Percentiles rank a stretch among this genome's conserved stretches.
These are phyloP conservation scores for Poecilia latipinna DNA, from an alignment of 2,113 vertebrate genomes.

Conservation along the genomic window DNA sequence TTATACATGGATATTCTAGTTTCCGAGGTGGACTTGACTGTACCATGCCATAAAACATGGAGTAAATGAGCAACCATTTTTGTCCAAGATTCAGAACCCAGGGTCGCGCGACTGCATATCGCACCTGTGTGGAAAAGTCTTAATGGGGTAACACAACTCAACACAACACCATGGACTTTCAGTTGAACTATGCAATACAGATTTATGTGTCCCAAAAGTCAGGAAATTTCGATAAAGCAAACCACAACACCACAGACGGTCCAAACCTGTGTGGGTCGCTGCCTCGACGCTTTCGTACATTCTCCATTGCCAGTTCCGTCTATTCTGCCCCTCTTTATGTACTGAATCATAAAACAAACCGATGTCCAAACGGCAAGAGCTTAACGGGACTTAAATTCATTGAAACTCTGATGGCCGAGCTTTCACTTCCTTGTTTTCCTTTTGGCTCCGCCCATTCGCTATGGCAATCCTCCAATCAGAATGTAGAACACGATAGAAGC, in stretches of 20 bases:
- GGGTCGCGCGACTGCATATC: background rate
- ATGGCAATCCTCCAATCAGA: slow-evolving; percentile 43
- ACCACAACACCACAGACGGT: background rate
- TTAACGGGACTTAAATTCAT: background rate
- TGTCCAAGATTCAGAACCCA: background rate
- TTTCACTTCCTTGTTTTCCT: slow-evolving; percentile 46
- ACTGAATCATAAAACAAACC: rapidly evolving
- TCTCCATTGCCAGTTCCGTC: slow-evolving; percentile 34
- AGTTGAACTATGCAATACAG: background rate
- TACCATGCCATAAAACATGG: background rate
- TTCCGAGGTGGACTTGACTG: background rate
- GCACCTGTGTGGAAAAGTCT: background rate
- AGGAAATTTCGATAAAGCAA: background rate
- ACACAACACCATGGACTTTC: background rate
- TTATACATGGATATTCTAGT: background rate
- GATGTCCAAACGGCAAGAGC: background rate
- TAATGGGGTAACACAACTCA: background rate
- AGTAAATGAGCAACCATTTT: background rate
- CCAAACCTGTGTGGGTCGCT: slow-evolving; percentile 50
- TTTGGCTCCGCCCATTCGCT: slow-evolving; percentile 29
- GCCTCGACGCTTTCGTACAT: slow-evolving; percentile 50
- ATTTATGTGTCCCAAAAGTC: background rate
- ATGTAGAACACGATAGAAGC: background rate
- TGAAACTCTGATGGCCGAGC: background rate
- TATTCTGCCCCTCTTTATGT: background rate